Evolutionary conservation across 2,888 invertebrate species (phyloP), one percentile per base, ranked within the genome.

Genomic region (Tachina lurida): DNA sequence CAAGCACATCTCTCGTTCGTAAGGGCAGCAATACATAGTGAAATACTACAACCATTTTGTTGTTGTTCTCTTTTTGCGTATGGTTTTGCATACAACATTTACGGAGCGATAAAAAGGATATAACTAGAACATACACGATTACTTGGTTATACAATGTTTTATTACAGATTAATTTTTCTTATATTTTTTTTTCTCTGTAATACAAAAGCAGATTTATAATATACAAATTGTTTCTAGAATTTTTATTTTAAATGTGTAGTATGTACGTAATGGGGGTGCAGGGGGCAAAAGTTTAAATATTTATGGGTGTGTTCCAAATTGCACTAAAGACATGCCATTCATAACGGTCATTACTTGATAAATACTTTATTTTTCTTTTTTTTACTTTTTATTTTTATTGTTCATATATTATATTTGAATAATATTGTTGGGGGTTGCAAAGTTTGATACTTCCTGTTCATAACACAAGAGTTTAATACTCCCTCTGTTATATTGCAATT

Each of bases 281-380:
- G 1, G 73, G 65, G 73, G 39, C 58, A 58, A 41, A 73, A 67
- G 67, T 75, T 76, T 76, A 73, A 83, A 83, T 77, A 83, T 83
- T 77, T 77, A 83, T 83, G 77, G 83, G 77, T 77, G 77, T 77
- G 77, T 83, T 83, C 71, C 65, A 65, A 52, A 83, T 77, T 77
- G 65, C 77, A 65, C 31, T 54, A 45, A 77, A 83, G 73, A 73
- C 83, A 67, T 67, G 77, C 67, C 60, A 73, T 73, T 83, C 52
- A 83, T 63, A 83, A 67, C 43, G 58, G 65, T 49, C 54, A 63
- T 82, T 76, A 76, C 82, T 75, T 49, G 41, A 56, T 52, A 8
- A 1, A 17, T 22, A 31, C 4, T 31, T 31, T 2, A 22, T 41
- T 17, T 47, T 79, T 17, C n/a, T 56, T 56, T 41, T 39, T 9